Evolutionary conservation across 2,888 invertebrate species (phyloP), one percentile per base, ranked within the genome.

Genomic region (Neoaliturus tenellus): DNA sequence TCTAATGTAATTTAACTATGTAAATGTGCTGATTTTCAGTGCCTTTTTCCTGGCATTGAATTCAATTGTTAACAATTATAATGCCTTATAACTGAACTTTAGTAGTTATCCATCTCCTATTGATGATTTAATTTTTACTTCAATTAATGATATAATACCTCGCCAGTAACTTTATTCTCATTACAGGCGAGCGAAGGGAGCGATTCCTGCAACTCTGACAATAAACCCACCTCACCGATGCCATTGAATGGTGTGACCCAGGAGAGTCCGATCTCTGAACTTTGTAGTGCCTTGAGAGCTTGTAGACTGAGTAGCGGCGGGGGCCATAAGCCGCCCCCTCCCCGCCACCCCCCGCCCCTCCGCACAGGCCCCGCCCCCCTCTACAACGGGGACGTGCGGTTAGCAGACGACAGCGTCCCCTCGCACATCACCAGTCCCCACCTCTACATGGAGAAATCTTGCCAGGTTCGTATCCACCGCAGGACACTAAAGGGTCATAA

Each of bases 391-490:
- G 73, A 51, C n/a, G 33, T 33, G 41, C 25, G 41, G 12, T 62
- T 75, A n/a, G 8, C 44, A 14, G 51, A 44, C 20, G 48, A 44
- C 20, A 51, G 3, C 23, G 55, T 58, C 8, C 82, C 71, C 23
- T 87, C 88, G 82, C 87, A 87, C 8, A 87, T 89, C 71, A 87
- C 90, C 55, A 90, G 89, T 86, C 91, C 93, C 3, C 92, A 92
- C 85, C 90, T 92, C 17, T 93, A 92, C 87, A 91, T 93, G n/a
- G 93, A 93, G 88, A 93, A 93, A 88, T 92, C 93, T 0, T 90
- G 93, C 86, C 92, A 93, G 81, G 85, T 85, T n/a, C n/a, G n/a
- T n/a, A n/a, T n/a, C n/a, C n/a, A n/a, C n/a, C n/a, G n/a, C n/a
- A n/a, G n/a, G n/a, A n/a, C n/a, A n/a, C n/a, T n/a, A n/a, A n/a